Percentiles rank a stretch among this genome's conserved stretches.
Conservation (phyloP, 2,888 invertebrate genomes). For the Latrodectus hesperus region DNA sequence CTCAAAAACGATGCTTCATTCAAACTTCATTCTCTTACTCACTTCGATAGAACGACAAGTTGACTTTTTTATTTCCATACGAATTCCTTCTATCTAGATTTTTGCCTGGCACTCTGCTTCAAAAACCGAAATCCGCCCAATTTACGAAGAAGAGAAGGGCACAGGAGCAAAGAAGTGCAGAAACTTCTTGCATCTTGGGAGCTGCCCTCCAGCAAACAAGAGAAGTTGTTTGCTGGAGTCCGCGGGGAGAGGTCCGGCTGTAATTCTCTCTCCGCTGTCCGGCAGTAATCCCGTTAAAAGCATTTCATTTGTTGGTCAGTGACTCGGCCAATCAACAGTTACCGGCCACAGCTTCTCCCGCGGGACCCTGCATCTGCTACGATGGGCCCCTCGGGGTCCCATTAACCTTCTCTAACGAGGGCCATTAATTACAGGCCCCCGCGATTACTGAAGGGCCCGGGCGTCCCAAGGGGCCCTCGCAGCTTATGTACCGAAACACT, state of each 20-base stretch:
- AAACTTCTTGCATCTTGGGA: conserved; percentile 38
- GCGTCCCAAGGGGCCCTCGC: conserved; percentile 22
- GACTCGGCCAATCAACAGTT: conserved; percentile 69
- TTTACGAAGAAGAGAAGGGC: not conserved
- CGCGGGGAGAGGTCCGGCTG: conserved; percentile 51
- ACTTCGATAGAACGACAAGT: too few relatives aligned
- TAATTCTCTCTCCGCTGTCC: conserved; percentile 57
- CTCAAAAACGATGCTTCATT: too few relatives aligned
- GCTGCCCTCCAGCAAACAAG: conserved; percentile 66
- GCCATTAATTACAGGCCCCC: conserved; percentile 69
- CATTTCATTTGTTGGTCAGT: conserved; percentile 70
- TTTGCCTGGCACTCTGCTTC: too few relatives aligned
- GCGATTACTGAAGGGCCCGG: conserved; percentile 63
- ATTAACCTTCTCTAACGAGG: conserved; percentile 68
- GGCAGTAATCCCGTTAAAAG: conserved; percentile 69
- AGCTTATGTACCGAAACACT: conserved; percentile 69
- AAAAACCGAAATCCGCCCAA: too few relatives aligned
- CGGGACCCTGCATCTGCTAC: conserved; percentile 46
- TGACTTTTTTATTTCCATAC: too few relatives aligned
- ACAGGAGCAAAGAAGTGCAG: conserved; percentile 18
- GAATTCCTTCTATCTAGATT: too few relatives aligned
- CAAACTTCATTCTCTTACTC: too few relatives aligned
- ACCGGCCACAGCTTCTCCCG: conserved; percentile 66
- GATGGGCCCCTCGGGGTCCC: conserved; percentile 60
- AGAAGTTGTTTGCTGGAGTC: conserved; percentile 38